phyloP scores from a whole-genome alignment of 2,113 vertebrate genomes.

The Cacatua alba region DNA sequence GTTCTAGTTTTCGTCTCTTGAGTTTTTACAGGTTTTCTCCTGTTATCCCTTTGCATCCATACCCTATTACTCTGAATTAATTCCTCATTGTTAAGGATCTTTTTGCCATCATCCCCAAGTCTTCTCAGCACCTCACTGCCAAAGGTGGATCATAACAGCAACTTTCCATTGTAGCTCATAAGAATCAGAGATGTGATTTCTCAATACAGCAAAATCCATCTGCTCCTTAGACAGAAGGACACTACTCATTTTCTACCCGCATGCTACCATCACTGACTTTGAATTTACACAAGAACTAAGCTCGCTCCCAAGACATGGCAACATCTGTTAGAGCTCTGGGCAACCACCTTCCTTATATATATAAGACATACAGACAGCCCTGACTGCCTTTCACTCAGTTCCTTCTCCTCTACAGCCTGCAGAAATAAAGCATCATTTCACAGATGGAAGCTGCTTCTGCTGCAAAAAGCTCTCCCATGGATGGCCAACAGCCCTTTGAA shows the following conservation, averaged over 20 bases:
- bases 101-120: neutral
- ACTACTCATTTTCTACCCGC: neutral
- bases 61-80: neutral
- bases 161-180: neutral
- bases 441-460: neutral
- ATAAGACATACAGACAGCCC: neutral
- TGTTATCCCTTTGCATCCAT: neutral
- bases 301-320: neutral
- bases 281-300: neutral
- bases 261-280: neutral
- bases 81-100: neutral
- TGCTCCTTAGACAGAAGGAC: neutral
- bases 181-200: accelerated
- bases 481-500: neutral
- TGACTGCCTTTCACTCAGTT: neutral
- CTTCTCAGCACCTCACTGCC: neutral
- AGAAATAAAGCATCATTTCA: neutral
- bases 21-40: neutral
- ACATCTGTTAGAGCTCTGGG: neutral
- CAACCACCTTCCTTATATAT: neutral
- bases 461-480: neutral
- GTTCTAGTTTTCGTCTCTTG: neutral
- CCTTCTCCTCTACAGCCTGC: neutral
- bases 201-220: neutral
- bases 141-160: neutral